Percentiles rank a stretch among this genome's conserved stretches.
Evolutionary conservation across 2,797 vertebrate genomes (phyloP).

Genomic region (Hemitrygon akajei): DNA sequence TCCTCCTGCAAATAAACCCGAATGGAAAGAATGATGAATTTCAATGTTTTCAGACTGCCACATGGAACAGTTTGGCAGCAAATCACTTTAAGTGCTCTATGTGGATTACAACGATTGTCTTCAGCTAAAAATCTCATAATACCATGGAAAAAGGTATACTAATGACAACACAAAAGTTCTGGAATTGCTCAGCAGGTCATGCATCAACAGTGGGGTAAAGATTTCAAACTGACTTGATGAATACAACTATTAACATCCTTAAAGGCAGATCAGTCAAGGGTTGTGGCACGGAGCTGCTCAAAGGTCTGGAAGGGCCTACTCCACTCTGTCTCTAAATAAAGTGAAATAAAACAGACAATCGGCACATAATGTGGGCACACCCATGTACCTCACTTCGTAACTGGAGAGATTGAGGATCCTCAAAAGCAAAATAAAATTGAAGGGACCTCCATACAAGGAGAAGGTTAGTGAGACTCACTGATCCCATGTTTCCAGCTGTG

Average conservation of each 20-base stretch:
- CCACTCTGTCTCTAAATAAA: no score
- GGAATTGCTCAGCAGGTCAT: no score
- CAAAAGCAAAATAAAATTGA: neutral
- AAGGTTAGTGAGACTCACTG: neutral
- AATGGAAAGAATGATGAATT: neutral
- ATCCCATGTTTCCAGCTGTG: neutral
- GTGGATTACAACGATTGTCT: neutral
- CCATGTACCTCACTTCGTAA: neutral
- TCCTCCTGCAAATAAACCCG: neutral
- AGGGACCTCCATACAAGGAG: neutral
- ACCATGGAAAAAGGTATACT: no score
- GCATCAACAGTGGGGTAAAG: no score
- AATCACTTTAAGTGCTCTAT: neutral
- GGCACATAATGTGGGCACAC: no score
- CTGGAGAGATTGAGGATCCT: neutral
- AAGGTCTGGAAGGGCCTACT: no score
- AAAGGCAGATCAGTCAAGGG: neutral
- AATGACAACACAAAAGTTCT: no score
- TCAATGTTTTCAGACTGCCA: neutral
- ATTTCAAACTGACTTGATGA: neutral
- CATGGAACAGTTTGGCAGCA: neutral
- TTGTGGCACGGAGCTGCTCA: no score
- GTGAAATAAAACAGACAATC: no score
- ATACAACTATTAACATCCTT: neutral
- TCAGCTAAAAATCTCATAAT: no score